phyloP scores from a whole-genome alignment of 2,113 vertebrate species.

The Lasiurus borealis region DNA sequence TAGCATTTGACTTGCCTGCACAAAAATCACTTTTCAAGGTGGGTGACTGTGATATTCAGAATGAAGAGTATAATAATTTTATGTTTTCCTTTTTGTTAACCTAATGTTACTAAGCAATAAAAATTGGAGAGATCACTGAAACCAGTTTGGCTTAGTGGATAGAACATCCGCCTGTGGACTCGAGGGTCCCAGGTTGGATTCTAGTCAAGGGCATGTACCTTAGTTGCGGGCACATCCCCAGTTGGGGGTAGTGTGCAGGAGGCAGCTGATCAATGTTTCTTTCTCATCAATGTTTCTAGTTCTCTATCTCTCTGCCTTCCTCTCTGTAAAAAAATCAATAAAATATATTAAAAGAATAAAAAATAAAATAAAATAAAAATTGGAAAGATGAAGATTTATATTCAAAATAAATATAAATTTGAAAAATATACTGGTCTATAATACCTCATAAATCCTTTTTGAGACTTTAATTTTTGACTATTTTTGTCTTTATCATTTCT shows the following conservation, averaged over 20 bases:
- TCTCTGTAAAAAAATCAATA: too few relatives aligned
- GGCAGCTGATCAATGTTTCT: too few relatives aligned
- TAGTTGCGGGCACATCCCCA: too few relatives aligned
- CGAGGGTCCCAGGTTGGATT: too few relatives aligned
- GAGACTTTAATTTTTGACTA: neutral
- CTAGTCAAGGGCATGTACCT: too few relatives aligned
- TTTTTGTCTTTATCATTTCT: constrained; percentile 27
- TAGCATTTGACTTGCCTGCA: neutral
- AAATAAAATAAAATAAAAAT: too few relatives aligned
- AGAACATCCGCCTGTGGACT: too few relatives aligned
- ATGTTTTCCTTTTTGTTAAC: neutral
- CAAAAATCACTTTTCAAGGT: neutral
- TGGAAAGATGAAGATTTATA: neutral
- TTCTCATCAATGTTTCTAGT: too few relatives aligned
- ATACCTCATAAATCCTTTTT: neutral
- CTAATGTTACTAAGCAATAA: neutral
- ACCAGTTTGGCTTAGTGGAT: too few relatives aligned
- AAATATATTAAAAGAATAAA: too few relatives aligned
- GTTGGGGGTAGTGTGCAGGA: too few relatives aligned
- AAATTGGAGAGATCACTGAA: neutral
- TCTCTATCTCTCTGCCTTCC: too few relatives aligned
- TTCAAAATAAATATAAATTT: constrained; percentile 27
- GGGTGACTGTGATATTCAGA: constrained; percentile 34
- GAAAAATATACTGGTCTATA: neutral
- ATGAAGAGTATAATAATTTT: neutral